phyloP scores from a whole-genome alignment of 1,140 invertebrate species.

The Formica selysi region DNA sequence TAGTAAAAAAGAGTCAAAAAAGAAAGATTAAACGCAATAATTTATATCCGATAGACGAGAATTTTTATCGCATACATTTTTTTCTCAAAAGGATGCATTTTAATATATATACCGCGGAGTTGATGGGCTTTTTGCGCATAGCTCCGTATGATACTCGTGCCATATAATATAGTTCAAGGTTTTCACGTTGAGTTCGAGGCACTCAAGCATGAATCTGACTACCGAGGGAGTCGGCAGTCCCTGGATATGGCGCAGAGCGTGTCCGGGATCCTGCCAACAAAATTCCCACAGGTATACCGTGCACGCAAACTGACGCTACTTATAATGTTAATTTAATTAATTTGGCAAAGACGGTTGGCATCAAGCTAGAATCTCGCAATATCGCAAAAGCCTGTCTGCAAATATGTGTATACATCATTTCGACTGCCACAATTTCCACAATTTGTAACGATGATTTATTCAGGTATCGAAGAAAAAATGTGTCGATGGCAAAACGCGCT shows the following conservation, averaged over 20 bases:
- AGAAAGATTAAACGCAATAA: not conserved
- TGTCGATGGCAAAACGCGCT: not conserved
- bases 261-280: conserved; percentile 17
- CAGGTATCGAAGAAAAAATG: no score
- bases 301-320: conserved; percentile 23
- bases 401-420: not conserved
- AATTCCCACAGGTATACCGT: conserved; percentile 29
- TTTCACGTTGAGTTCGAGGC: conserved; percentile 26
- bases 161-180: conserved; percentile 40
- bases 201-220: conserved; percentile 37
- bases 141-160: not conserved
- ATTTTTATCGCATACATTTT: not conserved
- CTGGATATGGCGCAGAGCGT: not conserved
- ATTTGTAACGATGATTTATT: conserved; percentile 6
- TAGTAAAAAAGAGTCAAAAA: not conserved
- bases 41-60: not conserved
- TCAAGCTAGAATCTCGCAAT: not conserved
- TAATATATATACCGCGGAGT: not conserved
- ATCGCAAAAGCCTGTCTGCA: not conserved
- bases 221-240: conserved; percentile 12
- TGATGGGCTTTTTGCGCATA: not conserved
- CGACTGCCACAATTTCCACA: no score
- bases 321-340: conserved; percentile 54
- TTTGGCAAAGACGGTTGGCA: conserved; percentile 14
- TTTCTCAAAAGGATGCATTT: conserved; percentile 5